Evolutionary conservation across 1,140 invertebrate genomes (phyloP).

Genomic region (Tetramorium simillimum): DNA sequence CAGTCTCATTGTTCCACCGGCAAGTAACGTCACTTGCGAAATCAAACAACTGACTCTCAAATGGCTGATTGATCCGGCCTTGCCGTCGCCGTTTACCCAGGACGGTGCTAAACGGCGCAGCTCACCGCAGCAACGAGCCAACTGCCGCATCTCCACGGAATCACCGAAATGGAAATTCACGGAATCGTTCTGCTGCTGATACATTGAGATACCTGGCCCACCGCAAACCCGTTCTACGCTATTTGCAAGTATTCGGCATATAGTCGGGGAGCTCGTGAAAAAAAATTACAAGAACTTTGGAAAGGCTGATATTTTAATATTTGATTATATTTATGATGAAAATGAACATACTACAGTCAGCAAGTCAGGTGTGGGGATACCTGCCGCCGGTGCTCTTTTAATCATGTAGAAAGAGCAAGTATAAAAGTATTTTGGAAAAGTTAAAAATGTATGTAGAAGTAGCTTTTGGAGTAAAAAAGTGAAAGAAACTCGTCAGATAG

Average conservation of each 20-base stretch:
- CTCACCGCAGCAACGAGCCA: constrained; percentile 85
- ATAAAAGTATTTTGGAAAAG: no score
- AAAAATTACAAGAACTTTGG: no score
- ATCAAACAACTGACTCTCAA: constrained; percentile 88
- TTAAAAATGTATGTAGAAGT: no score
- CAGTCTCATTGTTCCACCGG: constrained; percentile 87
- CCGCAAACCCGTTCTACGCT: constrained; percentile 90
- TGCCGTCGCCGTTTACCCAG: constrained; percentile 78
- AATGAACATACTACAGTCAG: no score
- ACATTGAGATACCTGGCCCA: constrained; percentile 81
- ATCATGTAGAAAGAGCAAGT: no score
- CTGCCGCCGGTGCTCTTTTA: no score
- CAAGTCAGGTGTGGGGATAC: no score
- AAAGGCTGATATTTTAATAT: no score
- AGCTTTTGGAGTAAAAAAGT: no score
- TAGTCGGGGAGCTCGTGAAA: no score
- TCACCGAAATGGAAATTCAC: constrained; percentile 84
- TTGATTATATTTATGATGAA: no score
- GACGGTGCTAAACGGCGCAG: constrained; percentile 85
- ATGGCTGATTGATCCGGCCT: constrained; percentile 81
- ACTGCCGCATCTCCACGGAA: constrained; percentile 85
- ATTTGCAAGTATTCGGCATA: constrained; percentile 90
- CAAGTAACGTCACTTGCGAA: constrained; percentile 88
- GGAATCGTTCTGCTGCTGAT: constrained; percentile 80
- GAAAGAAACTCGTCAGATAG: no score